Evolutionary conservation across 2,113 vertebrate species (phyloP).

Genomic region (Physeter macrocephalus): DNA sequence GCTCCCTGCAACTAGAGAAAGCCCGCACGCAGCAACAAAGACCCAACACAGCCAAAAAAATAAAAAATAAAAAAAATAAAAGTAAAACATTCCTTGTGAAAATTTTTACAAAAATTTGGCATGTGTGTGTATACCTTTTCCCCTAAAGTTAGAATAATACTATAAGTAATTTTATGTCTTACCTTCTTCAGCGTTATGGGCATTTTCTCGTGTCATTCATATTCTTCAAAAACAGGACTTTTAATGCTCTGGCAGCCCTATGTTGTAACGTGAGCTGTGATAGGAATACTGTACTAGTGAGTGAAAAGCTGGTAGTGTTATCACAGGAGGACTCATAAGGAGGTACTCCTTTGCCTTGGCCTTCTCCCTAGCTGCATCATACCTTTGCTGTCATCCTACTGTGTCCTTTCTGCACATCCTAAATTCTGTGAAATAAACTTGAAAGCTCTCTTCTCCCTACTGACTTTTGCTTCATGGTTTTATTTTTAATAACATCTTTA

Average conservation of each 20-base stretch:
- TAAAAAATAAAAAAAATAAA: too few relatives aligned
- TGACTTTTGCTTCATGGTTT: slow-evolving; percentile 22
- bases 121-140: not conserved
- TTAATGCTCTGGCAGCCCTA: not conserved
- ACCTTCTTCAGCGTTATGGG: slow-evolving; percentile 2
- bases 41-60: too few relatives aligned
- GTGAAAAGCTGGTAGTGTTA: not conserved
- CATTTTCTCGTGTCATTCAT: not conserved
- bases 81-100: not conserved
- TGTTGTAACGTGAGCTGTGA: not conserved
- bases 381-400: not conserved
- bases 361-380: not conserved
- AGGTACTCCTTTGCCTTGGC: not conserved
- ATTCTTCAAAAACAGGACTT: not conserved
- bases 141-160: not conserved
- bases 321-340: not conserved
- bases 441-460: not conserved
- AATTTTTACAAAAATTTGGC: not conserved
- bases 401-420: not conserved
- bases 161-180: not conserved
- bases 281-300: not conserved
- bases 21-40: too few relatives aligned
- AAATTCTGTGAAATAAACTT: not conserved
- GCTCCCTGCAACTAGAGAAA: too few relatives aligned
- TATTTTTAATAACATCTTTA: not conserved